Evolutionary conservation across 2,888 invertebrate genomes (phyloP).

Genomic region (Eulithis testata): DNA sequence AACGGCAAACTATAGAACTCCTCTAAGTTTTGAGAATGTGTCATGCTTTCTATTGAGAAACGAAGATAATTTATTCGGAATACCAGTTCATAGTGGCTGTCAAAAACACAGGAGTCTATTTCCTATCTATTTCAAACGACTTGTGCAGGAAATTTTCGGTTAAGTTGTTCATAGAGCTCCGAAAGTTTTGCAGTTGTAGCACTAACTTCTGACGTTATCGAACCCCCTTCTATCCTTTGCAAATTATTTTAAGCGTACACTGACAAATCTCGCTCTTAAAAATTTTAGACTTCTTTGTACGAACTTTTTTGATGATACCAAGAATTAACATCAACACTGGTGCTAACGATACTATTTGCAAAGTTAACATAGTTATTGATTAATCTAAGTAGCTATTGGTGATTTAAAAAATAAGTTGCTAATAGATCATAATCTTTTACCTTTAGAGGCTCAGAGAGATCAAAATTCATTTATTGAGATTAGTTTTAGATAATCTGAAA

Average conservation of each 20-base stretch:
- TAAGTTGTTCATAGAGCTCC: conserved; percentile 18
- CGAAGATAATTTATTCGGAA: conserved; percentile 58
- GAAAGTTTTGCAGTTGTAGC: conserved; percentile 4
- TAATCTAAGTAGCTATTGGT: too few relatives aligned
- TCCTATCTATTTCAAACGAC: conserved; percentile 31
- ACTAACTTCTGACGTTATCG: background rate
- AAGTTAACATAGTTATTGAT: too few relatives aligned
- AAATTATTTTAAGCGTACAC: too few relatives aligned
- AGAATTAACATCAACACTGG: too few relatives aligned
- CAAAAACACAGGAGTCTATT: conserved; percentile 38
- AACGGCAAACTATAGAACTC: conserved; percentile 56
- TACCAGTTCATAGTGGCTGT: conserved; percentile 43
- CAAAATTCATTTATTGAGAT: background rate
- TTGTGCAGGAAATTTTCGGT: conserved; percentile 14
- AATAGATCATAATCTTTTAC: background rate
- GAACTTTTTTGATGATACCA: too few relatives aligned
- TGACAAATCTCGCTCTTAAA: too few relatives aligned
- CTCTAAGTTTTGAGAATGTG: conserved; percentile 66
- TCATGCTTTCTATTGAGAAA: conserved; percentile 59
- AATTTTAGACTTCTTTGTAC: too few relatives aligned
- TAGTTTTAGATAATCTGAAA: background rate
- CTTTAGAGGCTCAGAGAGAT: too few relatives aligned
- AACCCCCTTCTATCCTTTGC: background rate
- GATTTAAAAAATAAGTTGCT: background rate
- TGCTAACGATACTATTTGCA: too few relatives aligned